Percentiles rank a stretch among this genome's conserved stretches.
Evolutionary conservation across 2,113 vertebrate species (phyloP).

Genomic region (Hyperopisus bebe): DNA sequence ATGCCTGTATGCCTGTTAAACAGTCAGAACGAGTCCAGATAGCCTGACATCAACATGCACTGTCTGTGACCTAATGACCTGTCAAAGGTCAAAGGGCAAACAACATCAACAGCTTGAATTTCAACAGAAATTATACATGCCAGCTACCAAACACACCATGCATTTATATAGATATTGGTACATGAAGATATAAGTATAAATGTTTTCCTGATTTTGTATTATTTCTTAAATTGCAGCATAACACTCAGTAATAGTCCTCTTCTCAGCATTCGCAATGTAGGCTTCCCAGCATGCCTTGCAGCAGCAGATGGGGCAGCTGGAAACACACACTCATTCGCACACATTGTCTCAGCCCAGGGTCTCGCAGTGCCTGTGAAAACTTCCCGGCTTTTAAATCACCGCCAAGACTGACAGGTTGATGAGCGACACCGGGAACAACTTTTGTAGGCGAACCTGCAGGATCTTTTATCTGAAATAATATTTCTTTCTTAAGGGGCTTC

Average conservation of each 20-base stretch:
- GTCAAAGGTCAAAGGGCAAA: constrained; percentile 20
- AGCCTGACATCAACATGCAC: constrained; percentile 20
- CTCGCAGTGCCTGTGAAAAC: constrained; percentile 43
- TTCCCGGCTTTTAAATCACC: constrained; percentile 70
- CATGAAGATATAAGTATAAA: not conserved
- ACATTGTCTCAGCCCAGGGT: constrained; percentile 45
- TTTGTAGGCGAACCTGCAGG: constrained; percentile 62
- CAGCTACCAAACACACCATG: not conserved
- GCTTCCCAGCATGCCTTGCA: not conserved
- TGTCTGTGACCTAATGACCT: constrained; percentile 47
- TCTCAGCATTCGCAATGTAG: not conserved
- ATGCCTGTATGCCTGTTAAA: not conserved
- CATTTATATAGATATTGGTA: not conserved
- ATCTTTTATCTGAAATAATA: constrained; percentile 80
- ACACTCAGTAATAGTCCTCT: not conserved
- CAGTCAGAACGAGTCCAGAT: not conserved
- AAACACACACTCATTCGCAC: constrained; percentile 32
- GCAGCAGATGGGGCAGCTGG: constrained; percentile 22
- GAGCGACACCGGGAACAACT: constrained; percentile 69
- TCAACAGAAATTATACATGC: not conserved
- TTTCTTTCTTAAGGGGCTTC: constrained; percentile 78
- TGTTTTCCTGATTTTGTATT: not conserved
- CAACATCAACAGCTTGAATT: constrained; percentile 30
- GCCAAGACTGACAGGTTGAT: constrained; percentile 61
- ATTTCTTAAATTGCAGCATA: not conserved